phyloP scores from a whole-genome alignment of 2,888 invertebrate genomes.

The Ferdinandea cuprea region DNA sequence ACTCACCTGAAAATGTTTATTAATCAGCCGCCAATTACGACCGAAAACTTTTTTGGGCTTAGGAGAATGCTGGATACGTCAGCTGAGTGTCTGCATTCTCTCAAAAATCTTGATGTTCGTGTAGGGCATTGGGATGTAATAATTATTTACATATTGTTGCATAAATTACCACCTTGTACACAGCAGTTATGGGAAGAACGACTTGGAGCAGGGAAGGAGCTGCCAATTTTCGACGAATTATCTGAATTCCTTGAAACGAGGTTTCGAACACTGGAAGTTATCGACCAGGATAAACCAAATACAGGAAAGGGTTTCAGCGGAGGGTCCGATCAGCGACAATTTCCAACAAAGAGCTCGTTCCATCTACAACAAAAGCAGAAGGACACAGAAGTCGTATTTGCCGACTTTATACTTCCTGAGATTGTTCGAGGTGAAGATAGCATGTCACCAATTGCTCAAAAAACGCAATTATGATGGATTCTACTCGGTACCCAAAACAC shows the following conservation, averaged over 20 bases:
- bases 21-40: too few species aligned
- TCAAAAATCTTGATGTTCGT: slow-evolving; percentile 3
- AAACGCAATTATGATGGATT: too few species aligned
- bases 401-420: too few species aligned
- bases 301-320: neutral
- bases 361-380: slow-evolving; percentile 13
- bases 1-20: too few species aligned
- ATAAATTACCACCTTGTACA: neutral
- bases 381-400: slow-evolving; percentile 6
- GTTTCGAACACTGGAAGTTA: slow-evolving; percentile 44
- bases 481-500: slow-evolving; percentile 4
- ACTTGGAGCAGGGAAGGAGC: too few species aligned
- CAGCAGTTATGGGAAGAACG: too few species aligned
- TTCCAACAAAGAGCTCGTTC: slow-evolving; percentile 15
- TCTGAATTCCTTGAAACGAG: slow-evolving; percentile 14
- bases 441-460: slow-evolving; percentile 18
- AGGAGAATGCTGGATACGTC: too few species aligned
- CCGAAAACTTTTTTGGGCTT: too few species aligned
- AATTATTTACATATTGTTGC: neutral
- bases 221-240: slow-evolving; percentile 18
- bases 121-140: neutral
- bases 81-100: slow-evolving; percentile 10
- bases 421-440: neutral
- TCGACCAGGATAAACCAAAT: slow-evolving; percentile 19
- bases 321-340: neutral